These are phyloP conservation scores for Macrobrachium rosenbergii DNA, from an alignment of 1,140 invertebrate species.

Conservation along the genomic window DNA sequence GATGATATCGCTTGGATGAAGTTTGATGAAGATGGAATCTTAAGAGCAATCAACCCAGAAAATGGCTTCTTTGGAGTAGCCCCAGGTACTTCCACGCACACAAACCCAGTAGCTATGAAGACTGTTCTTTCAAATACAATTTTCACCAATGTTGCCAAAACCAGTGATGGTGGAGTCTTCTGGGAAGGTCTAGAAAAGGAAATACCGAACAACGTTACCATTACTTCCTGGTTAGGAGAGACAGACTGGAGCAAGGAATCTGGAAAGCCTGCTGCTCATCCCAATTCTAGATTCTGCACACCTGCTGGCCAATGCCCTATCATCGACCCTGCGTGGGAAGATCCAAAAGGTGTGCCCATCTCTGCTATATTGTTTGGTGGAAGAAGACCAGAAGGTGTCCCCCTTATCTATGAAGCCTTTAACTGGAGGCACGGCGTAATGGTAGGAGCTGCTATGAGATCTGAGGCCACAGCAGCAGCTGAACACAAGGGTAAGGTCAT, in stretches of 20 bases:
- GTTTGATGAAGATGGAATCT: no score
- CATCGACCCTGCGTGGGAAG: slow-evolving; percentile 82
- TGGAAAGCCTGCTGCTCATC: slow-evolving; percentile 88
- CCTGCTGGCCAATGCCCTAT: slow-evolving; percentile 95
- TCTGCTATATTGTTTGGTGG: no score
- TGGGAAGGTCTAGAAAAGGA: slow-evolving; percentile 81
- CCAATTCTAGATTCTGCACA: slow-evolving; percentile 94
- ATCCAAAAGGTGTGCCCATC: slow-evolving; percentile 81
- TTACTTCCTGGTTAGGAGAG: slow-evolving; percentile 89
- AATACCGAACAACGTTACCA: slow-evolving; percentile 74
- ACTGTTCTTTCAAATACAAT: slow-evolving; percentile 94
- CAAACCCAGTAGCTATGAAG: slow-evolving; percentile 97
- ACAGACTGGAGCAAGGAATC: slow-evolving; percentile 78
- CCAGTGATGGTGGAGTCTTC: slow-evolving; percentile 83
- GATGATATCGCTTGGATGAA: no score
- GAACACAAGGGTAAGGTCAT: slow-evolving; percentile 83
- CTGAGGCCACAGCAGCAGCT: slow-evolving; percentile 97
- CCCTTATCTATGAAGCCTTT: no score
- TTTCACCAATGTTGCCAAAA: slow-evolving; percentile 98
- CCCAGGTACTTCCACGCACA: slow-evolving; percentile 73
- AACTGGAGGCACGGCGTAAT: slow-evolving; percentile 81
- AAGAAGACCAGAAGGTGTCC: no score
- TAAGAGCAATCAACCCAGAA: no score
- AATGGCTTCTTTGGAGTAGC: no score
- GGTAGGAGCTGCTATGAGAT: slow-evolving; percentile 87